A percentile compares a stretch with the other conserved stretches of the same genome.
Evolutionary conservation across 2,888 invertebrate genomes (phyloP).

Genomic region (Andrena hattorfiana): DNA sequence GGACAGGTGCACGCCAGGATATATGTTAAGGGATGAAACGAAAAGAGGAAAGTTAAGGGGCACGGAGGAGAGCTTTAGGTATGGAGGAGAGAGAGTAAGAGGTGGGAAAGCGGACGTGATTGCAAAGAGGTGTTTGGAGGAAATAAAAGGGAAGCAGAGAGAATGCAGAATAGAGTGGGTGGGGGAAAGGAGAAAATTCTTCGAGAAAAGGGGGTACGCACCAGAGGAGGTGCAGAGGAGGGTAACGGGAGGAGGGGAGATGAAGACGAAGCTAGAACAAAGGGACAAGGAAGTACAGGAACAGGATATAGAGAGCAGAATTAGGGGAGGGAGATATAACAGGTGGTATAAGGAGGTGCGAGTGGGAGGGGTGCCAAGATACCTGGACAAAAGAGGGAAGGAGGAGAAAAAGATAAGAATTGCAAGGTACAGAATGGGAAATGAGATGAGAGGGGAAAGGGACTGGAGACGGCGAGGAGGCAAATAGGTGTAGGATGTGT

Average conservation of each 20-base stretch:
- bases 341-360: constrained; percentile 3
- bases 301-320: not conserved
- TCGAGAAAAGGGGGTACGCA: not conserved
- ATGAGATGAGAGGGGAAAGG: not conserved
- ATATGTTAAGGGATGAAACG: too few relatives aligned
- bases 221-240: not conserved
- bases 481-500: not conserved
- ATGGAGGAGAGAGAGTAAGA: not conserved
- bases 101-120: not conserved
- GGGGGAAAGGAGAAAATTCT: not conserved
- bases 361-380: not conserved
- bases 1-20: too few relatives aligned
- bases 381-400: not conserved
- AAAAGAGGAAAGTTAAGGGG: not conserved
- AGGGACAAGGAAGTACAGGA: too few relatives aligned
- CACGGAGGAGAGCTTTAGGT: not conserved
- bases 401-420: not conserved
- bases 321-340: not conserved
- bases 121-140: not conserved
- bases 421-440: not conserved
- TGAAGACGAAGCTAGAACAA: not conserved
- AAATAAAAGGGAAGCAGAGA: not conserved
- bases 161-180: not conserved
- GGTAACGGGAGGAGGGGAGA: not conserved
- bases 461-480: not conserved